Percentiles rank a stretch among this genome's conserved stretches.
These are phyloP conservation scores for Myotis vivesi DNA, from an alignment of 2,797 vertebrate species.

Conservation along the genomic window DNA sequence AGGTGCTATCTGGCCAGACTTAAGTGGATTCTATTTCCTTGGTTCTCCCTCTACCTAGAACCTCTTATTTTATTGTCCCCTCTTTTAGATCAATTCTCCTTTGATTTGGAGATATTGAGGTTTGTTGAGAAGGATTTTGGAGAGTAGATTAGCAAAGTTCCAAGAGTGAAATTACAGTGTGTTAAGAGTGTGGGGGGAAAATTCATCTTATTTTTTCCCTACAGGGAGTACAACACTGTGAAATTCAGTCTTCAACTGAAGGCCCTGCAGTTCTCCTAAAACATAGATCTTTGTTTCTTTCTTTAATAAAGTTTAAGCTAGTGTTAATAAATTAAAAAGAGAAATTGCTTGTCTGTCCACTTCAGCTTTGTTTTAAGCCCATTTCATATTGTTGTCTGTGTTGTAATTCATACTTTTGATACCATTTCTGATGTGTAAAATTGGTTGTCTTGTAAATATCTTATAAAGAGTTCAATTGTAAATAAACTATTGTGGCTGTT, in stretches of 20 bases:
- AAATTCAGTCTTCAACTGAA: slow-evolving; percentile 75
- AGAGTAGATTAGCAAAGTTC: slow-evolving; percentile 57
- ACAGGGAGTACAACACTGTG: slow-evolving; percentile 79
- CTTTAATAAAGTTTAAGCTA: slow-evolving; percentile 81
- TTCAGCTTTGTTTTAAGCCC: slow-evolving; percentile 78
- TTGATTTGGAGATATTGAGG: slow-evolving; percentile 63
- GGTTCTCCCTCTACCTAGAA: slow-evolving; percentile 56
- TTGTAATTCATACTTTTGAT: slow-evolving; percentile 83
- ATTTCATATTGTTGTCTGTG: slow-evolving; percentile 81
- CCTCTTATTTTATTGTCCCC: slow-evolving; percentile 39
- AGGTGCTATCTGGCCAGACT: slow-evolving; percentile 77
- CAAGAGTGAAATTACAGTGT: slow-evolving; percentile 72
- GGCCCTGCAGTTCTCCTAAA: slow-evolving; percentile 77
- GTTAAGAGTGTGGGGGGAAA: slow-evolving; percentile 67
- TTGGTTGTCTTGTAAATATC: slow-evolving; percentile 84
- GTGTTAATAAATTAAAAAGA: slow-evolving; percentile 80
- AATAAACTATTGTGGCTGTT: slow-evolving; percentile 84
- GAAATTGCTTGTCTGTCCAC: slow-evolving; percentile 74
- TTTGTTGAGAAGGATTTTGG: slow-evolving; percentile 61
- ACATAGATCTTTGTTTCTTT: slow-evolving; percentile 74
- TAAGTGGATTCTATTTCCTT: slow-evolving; percentile 64
- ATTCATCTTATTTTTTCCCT: slow-evolving; percentile 77
- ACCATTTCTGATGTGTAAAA: slow-evolving; percentile 84
- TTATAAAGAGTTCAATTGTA: slow-evolving; percentile 83
- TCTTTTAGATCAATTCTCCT: slow-evolving; percentile 65